Percentiles rank a stretch among this genome's conserved stretches.
Conservation (phyloP, 1,140 invertebrate genomes). For the Drosophila punjabiensis region DNA sequence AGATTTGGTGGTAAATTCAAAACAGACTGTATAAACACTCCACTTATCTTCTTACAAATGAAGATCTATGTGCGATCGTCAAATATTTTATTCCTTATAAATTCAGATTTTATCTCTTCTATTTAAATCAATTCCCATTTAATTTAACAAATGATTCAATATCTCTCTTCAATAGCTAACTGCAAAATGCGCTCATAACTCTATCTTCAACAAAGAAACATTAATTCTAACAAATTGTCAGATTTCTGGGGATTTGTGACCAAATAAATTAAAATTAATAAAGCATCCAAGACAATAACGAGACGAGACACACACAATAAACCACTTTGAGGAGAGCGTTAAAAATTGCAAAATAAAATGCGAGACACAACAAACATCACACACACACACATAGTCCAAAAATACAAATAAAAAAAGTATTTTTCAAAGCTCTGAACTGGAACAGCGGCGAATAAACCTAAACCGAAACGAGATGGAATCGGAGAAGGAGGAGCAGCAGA, state of each 20-base stretch:
- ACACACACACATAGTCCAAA: constrained; percentile 20
- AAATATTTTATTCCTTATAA: neutral
- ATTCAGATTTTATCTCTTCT: neutral
- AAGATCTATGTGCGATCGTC: neutral
- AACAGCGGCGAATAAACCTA: constrained; percentile 41
- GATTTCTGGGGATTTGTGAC: constrained; percentile 23
- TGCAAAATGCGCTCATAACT: constrained; percentile 2
- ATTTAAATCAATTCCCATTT: constrained; percentile 6
- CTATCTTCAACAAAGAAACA: constrained; percentile 1
- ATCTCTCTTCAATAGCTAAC: neutral
- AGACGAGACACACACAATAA: constrained; percentile 30
- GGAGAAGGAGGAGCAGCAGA: constrained; percentile 7
- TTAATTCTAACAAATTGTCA: constrained; percentile 46
- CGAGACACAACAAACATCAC: constrained; percentile 25
- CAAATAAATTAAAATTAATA: constrained; percentile 63
- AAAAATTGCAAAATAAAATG: constrained; percentile 61
- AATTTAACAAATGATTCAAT: neutral
- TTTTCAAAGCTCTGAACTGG: constrained; percentile 60
- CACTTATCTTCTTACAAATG: neutral
- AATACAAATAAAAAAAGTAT: constrained; percentile 20
- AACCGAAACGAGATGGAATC: constrained; percentile 27
- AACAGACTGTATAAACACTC: neutral
- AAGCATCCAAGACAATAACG: constrained; percentile 27
- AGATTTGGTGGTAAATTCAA: neutral
- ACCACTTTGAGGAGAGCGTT: constrained; percentile 43